Evolutionary conservation across 2,113 vertebrate genomes (phyloP).

Genomic region (Odontophorus gujanensis): DNA sequence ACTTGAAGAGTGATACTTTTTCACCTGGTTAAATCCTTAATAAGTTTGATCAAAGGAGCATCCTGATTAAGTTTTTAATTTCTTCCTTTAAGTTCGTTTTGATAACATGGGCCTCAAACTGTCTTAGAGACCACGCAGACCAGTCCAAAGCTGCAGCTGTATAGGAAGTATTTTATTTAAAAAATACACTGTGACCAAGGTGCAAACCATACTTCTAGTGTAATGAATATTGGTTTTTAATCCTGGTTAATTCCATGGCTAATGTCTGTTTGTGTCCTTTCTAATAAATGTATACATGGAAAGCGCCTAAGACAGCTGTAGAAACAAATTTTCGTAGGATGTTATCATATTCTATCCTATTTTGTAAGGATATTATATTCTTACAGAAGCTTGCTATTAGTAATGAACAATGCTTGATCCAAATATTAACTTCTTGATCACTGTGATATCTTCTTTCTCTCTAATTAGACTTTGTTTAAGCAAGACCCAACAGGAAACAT

Average conservation of each 20-base stretch:
- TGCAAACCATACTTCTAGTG: neutral
- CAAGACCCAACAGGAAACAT: slow-evolving; percentile 27
- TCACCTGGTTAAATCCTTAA: neutral
- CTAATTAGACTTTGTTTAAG: slow-evolving; percentile 19
- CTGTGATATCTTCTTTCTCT: neutral
- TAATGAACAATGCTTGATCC: neutral
- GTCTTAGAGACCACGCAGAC: neutral
- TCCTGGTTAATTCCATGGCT: neutral
- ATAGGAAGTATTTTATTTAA: neutral
- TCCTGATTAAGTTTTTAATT: neutral
- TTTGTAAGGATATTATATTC: neutral
- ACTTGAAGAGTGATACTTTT: neutral
- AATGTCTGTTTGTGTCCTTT: neutral
- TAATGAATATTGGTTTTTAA: neutral
- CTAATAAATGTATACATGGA: neutral
- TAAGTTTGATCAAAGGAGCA: neutral
- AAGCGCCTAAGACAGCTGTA: neutral
- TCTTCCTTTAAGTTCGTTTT: neutral
- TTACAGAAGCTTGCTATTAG: neutral
- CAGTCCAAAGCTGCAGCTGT: neutral
- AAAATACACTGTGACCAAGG: neutral
- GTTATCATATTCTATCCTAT: too few relatives aligned
- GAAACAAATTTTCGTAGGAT: neutral
- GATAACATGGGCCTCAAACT: neutral
- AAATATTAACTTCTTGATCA: neutral